Percentiles rank a stretch among this genome's conserved stretches.
Evolutionary conservation across 2,797 vertebrate genomes (phyloP).

Genomic region (Molossus alvarezi): DNA sequence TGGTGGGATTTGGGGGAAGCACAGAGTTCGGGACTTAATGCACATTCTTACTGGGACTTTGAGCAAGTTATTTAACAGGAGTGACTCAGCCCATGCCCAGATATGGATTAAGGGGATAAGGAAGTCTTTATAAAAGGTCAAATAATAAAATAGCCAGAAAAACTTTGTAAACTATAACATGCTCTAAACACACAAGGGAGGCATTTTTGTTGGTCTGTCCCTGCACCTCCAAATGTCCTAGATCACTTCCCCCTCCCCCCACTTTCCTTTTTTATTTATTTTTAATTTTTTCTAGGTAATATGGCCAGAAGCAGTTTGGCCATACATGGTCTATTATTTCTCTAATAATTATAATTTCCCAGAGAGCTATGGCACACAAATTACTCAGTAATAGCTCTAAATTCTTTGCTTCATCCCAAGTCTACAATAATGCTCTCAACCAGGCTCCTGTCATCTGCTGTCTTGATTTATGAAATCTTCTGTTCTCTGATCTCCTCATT

Average conservation of each 20-base stretch:
- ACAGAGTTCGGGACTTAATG: not conserved
- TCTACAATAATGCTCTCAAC: conserved; percentile 73
- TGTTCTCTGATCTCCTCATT: conserved; percentile 73
- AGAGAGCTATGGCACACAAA: conserved; percentile 72
- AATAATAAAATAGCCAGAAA: not conserved
- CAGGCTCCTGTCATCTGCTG: conserved; percentile 57
- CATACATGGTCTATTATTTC: conserved; percentile 45
- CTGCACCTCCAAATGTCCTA: conserved; percentile 36
- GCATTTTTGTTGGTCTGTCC: not conserved
- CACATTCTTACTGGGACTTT: not conserved
- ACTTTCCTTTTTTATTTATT: not conserved
- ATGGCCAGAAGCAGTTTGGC: conserved; percentile 53
- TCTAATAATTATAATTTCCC: conserved; percentile 76
- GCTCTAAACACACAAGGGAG: not conserved
- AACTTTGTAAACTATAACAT: not conserved
- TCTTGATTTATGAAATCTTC: conserved; percentile 79
- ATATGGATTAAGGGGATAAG: not conserved
- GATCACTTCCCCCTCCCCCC: not conserved
- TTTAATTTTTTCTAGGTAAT: not conserved
- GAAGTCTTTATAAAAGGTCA: not conserved
- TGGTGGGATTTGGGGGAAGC: not conserved
- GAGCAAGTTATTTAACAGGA: not conserved
- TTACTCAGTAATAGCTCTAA: conserved; percentile 74
- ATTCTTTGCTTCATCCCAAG: conserved; percentile 67
- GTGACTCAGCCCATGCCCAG: not conserved